These are phyloP conservation scores for Drosophila fuyamai DNA, from an alignment of 1,140 invertebrate genomes.

Conservation along the genomic window DNA sequence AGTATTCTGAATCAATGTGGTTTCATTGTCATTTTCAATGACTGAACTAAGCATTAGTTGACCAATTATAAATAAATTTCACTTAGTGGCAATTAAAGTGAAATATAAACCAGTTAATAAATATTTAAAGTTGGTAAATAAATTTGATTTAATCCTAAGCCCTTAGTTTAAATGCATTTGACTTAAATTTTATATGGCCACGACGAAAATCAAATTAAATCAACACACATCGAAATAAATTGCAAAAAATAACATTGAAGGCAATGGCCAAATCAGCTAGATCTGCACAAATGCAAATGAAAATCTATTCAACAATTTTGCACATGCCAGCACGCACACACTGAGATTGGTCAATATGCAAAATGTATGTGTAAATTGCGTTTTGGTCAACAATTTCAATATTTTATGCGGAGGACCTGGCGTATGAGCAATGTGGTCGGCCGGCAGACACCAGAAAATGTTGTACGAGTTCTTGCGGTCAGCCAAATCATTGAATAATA, in stretches of 20 bases:
- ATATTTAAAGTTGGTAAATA: slow-evolving; percentile 16
- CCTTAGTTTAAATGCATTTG: slow-evolving; percentile 30
- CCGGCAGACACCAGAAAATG: slow-evolving; percentile 9
- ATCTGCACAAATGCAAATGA: slow-evolving; percentile 47
- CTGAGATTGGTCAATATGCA: slow-evolving; percentile 26
- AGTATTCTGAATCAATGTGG: no score
- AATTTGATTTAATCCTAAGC: slow-evolving; percentile 12
- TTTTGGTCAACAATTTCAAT: slow-evolving; percentile 55
- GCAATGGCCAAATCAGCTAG: slow-evolving; percentile 28
- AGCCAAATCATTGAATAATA: slow-evolving; percentile 40
- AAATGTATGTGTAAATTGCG: slow-evolving; percentile 52
- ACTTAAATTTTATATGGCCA: slow-evolving; percentile 13
- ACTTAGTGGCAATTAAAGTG: not conserved
- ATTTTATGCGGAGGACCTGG: slow-evolving; percentile 47
- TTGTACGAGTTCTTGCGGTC: slow-evolving; percentile 18
- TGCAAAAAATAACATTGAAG: slow-evolving; percentile 12
- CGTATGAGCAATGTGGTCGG: slow-evolving; percentile 43
- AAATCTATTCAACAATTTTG: slow-evolving; percentile 28
- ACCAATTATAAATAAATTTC: slow-evolving; percentile 13
- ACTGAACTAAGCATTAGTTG: not conserved
- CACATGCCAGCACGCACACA: slow-evolving; percentile 1
- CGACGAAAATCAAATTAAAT: slow-evolving; percentile 31
- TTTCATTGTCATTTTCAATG: no score
- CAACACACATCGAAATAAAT: slow-evolving; percentile 1
- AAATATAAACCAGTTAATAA: slow-evolving; percentile 28